phyloP scores from a whole-genome alignment of 2,113 vertebrate species.

The Eublepharis macularius region DNA sequence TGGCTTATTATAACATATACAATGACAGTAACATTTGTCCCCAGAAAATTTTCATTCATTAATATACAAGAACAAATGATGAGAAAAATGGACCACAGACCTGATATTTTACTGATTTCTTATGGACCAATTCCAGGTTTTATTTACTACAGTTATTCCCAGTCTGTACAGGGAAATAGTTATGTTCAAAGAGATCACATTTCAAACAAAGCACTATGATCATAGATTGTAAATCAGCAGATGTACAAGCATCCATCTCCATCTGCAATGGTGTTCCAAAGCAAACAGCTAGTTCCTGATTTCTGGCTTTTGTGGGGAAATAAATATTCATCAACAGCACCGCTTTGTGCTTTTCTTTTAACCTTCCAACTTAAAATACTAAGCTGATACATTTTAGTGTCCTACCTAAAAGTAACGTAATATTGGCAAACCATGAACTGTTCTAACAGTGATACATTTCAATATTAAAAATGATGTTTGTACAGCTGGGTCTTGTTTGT shows the following conservation, averaged over 20 bases:
- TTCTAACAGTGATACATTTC: background rate
- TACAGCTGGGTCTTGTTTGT: conserved; percentile 59
- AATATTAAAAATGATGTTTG: background rate
- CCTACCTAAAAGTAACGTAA: background rate
- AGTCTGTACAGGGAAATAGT: background rate
- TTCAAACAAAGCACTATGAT: conserved; percentile 26
- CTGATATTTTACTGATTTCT: too few relatives aligned
- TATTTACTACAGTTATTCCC: background rate
- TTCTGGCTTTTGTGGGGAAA: conserved; percentile 1
- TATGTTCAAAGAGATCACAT: conserved; percentile 2
- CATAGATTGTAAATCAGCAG: conserved; percentile 13
- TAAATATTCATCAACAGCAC: background rate
- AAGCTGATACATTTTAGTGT: background rate
- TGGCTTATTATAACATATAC: background rate
- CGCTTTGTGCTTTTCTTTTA: background rate
- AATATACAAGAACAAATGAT: background rate
- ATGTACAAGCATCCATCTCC: conserved; percentile 9
- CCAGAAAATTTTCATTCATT: background rate
- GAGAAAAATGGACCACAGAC: background rate
- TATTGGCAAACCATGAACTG: background rate
- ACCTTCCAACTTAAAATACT: background rate
- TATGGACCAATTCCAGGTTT: too few relatives aligned
- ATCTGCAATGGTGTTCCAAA: conserved; percentile 23
- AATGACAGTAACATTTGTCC: background rate
- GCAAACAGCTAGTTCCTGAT: conserved; percentile 39